These are phyloP conservation scores for Halichoeres trimaculatus DNA, from an alignment of 2,113 vertebrate genomes.

Conservation along the genomic window DNA sequence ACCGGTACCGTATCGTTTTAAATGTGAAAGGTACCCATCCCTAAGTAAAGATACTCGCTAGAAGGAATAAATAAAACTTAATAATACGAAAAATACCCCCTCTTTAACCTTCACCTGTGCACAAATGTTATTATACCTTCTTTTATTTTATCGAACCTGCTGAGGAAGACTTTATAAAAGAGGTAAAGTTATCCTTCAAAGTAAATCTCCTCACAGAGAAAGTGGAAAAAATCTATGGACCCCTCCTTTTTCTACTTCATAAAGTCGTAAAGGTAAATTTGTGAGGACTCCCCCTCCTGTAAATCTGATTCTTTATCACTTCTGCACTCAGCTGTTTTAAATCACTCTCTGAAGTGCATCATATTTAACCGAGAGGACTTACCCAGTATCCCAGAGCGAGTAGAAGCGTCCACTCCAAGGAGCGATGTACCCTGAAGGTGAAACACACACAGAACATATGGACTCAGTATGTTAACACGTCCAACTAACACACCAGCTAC, in stretches of 20 bases:
- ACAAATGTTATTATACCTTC: no score
- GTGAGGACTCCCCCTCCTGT: not conserved
- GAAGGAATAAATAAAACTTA: no score
- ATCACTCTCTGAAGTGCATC: not conserved
- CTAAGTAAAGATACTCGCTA: no score
- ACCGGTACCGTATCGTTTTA: no score
- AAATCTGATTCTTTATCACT: conserved; percentile 8
- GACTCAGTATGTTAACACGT: not conserved
- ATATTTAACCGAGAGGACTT: conserved; percentile 70
- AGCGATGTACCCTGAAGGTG: conserved; percentile 92
- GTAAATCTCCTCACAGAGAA: not conserved
- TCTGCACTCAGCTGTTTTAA: not conserved
- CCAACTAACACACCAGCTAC: not conserved
- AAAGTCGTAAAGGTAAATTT: not conserved
- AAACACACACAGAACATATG: conserved; percentile 3
- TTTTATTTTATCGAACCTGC: no score
- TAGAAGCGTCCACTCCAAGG: conserved; percentile 99
- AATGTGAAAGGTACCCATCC: no score
- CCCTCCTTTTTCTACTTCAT: not conserved
- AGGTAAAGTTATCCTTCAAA: no score
- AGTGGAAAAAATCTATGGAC: conserved; percentile 4
- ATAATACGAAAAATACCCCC: no score
- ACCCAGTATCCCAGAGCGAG: conserved; percentile 99
- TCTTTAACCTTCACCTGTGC: no score
- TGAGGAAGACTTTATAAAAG: no score